These are phyloP conservation scores for Cariama cristata DNA, from an alignment of 2,113 vertebrate genomes.

Conservation along the genomic window DNA sequence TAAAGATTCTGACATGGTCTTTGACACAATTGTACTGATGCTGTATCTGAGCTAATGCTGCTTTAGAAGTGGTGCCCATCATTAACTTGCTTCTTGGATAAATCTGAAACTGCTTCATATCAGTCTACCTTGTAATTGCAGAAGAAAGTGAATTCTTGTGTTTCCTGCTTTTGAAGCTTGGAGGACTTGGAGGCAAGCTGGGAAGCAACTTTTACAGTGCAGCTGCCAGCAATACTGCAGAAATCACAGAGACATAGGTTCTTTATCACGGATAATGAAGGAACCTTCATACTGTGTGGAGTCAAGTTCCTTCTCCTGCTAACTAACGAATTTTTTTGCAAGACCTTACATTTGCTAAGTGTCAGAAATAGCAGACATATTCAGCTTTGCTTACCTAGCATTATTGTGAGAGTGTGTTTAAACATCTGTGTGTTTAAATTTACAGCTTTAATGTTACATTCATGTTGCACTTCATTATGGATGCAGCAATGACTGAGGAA, in stretches of 20 bases:
- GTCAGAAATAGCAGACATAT: not conserved
- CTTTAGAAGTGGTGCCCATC: not conserved
- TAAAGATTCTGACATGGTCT: not conserved
- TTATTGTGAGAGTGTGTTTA: not conserved
- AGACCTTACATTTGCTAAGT: not conserved
- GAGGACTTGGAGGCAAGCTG: not conserved
- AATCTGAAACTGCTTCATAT: not conserved
- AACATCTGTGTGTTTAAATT: not conserved
- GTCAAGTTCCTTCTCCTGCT: not conserved
- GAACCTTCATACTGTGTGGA: not conserved
- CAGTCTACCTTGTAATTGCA: not conserved
- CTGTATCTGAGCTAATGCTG: not conserved
- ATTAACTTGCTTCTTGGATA: not conserved
- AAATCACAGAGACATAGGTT: not conserved
- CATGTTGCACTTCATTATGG: not conserved
- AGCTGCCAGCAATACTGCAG: not conserved
- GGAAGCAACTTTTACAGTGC: not conserved
- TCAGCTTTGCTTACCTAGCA: not conserved
- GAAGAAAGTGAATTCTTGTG: not conserved
- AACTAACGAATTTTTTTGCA: not conserved
- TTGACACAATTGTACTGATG: not conserved
- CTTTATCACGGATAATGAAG: not conserved
- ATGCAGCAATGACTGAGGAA: slow-evolving; percentile 14
- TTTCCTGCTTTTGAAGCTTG: not conserved
- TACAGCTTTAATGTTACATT: not conserved